A percentile compares a stretch with the other conserved stretches of the same genome.
These are phyloP conservation scores for Bombus waltoni DNA, from an alignment of 1,140 invertebrate genomes.

Conservation along the genomic window DNA sequence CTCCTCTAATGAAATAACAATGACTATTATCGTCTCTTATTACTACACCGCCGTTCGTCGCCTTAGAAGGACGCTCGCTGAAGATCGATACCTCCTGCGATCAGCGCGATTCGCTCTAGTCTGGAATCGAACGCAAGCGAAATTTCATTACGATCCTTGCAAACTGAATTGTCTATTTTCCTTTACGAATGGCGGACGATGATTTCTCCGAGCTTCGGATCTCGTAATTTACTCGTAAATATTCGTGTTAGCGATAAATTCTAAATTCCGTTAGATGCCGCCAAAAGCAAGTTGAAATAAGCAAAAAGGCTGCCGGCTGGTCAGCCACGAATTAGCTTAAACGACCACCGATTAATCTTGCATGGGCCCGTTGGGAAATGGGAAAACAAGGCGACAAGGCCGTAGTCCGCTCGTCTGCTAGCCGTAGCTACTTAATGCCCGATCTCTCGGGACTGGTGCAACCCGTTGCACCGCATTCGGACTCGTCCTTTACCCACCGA, in stretches of 20 bases:
- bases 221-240: too few relatives aligned
- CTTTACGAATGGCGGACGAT: background rate
- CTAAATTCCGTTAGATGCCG: background rate
- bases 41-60: background rate
- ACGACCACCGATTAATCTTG: conserved; percentile 57
- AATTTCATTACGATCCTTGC: background rate
- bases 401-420: conserved; percentile 30
- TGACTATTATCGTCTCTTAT: conserved; percentile 50
- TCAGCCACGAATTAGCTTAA: conserved; percentile 17
- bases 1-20: conserved; percentile 60
- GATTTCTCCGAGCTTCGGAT: background rate
- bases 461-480: conserved; percentile 24
- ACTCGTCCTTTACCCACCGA: conserved; percentile 47
- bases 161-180: background rate
- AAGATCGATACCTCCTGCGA: conserved; percentile 7
- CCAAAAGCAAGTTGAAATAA: background rate
- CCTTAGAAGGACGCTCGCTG: too few relatives aligned
- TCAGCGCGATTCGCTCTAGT: background rate
- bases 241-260: too few relatives aligned
- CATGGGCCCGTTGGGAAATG: conserved; percentile 7
- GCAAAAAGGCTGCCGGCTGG: background rate
- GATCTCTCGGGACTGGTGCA: conserved; percentile 24
- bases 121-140: background rate
- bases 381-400: conserved; percentile 45
- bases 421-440: conserved; percentile 46